phyloP scores from a whole-genome alignment of 2,888 invertebrate genomes.

The Sinelater perroti region DNA sequence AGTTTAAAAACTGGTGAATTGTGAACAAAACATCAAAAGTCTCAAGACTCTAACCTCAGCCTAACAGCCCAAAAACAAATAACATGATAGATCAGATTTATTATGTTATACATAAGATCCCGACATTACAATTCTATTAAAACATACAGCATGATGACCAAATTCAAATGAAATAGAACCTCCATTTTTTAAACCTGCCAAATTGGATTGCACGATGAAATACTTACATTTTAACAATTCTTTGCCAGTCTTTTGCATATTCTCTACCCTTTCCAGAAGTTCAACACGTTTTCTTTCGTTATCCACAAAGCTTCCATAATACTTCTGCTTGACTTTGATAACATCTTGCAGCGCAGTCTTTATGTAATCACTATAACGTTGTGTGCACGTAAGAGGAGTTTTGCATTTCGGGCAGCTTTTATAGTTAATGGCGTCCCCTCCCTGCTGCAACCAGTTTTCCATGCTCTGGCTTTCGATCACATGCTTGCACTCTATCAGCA shows the following conservation, averaged over 20 bases:
- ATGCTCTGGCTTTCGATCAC: slow-evolving; percentile 62
- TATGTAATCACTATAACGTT: slow-evolving; percentile 66
- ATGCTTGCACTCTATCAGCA: slow-evolving; percentile 66
- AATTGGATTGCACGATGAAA: too few relatives aligned
- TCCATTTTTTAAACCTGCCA: too few relatives aligned
- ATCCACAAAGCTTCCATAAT: slow-evolving; percentile 56
- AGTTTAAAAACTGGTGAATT: too few relatives aligned
- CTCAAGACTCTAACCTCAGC: too few relatives aligned
- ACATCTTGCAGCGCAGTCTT: slow-evolving; percentile 59
- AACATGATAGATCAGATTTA: neutral
- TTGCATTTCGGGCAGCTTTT: slow-evolving; percentile 69
- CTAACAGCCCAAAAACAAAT: too few relatives aligned
- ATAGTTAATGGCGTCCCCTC: slow-evolving; percentile 46
- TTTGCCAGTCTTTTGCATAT: slow-evolving; percentile 7
- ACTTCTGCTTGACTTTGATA: slow-evolving; percentile 59
- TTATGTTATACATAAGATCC: neutral
- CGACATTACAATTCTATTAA: neutral
- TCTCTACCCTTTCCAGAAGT: slow-evolving; percentile 27
- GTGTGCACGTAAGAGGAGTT: slow-evolving; percentile 66
- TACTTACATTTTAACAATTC: neutral
- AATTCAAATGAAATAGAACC: neutral
- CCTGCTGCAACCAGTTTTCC: slow-evolving; percentile 57
- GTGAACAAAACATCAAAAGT: too few relatives aligned
- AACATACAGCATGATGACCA: too few relatives aligned
- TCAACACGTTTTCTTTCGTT: slow-evolving; percentile 47